Conservation (phyloP, 2,888 invertebrate genomes). For the Tetanocera ferruginea region DNA sequence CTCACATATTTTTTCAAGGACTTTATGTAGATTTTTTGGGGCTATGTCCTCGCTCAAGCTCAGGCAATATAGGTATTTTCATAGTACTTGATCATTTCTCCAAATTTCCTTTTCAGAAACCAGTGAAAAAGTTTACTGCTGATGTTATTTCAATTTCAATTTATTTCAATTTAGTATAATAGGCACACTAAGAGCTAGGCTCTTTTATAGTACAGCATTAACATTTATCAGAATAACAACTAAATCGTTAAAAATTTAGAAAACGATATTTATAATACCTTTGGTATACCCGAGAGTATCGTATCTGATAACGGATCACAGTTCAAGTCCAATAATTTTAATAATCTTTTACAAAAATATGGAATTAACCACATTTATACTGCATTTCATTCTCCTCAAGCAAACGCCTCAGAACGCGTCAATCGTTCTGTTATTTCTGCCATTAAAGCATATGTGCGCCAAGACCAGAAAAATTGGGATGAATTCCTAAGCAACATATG, state of each 20-base stretch:
- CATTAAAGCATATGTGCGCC: constrained; percentile 36
- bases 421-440: constrained; percentile 40
- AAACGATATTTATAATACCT: too few species aligned
- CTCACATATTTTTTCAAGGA: neutral
- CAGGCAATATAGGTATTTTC: neutral
- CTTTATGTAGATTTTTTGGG: neutral
- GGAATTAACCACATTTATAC: constrained; percentile 23
- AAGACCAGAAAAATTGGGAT: constrained; percentile 43
- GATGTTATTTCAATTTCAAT: too few species aligned
- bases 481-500: constrained; percentile 35
- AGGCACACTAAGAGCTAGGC: too few species aligned
- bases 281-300: too few species aligned
- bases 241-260: too few species aligned
- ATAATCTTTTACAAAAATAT: constrained; percentile 11
- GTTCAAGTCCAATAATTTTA: constrained; percentile 23
- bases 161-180: too few species aligned
- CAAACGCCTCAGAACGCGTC: constrained; percentile 40
- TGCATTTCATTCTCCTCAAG: constrained; percentile 31
- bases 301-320: constrained; percentile 6
- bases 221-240: too few species aligned
- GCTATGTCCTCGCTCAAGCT: neutral
- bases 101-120: too few species aligned
- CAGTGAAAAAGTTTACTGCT: too few species aligned
- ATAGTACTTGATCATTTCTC: neutral
- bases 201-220: too few species aligned